phyloP scores from a whole-genome alignment of 2,113 vertebrate genomes.

The Grus americana region DNA sequence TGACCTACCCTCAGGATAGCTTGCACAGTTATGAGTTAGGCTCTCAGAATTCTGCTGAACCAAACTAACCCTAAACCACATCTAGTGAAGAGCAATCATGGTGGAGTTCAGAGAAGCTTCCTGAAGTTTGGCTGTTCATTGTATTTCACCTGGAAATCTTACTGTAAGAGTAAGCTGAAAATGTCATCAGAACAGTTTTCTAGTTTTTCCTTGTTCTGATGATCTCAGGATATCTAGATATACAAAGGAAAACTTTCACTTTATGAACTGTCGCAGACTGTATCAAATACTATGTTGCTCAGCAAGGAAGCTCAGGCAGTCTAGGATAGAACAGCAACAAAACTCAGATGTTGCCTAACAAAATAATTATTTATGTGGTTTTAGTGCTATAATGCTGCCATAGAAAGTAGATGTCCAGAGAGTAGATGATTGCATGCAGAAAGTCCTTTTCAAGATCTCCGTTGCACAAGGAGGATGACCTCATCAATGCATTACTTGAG shows the following conservation, averaged over 20 bases:
- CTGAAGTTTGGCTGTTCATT: not conserved
- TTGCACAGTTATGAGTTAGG: not conserved
- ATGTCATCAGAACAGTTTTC: not conserved
- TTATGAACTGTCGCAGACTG: not conserved
- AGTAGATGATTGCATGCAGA: not conserved
- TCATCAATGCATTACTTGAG: not conserved
- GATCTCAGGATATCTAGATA: not conserved
- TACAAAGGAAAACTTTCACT: not conserved
- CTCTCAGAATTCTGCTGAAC: not conserved
- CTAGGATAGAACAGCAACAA: not conserved
- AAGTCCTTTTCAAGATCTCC: not conserved
- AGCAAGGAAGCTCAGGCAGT: not conserved
- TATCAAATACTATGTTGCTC: not conserved
- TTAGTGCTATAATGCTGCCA: not conserved
- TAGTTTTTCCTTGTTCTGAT: not conserved
- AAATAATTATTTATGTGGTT: not conserved
- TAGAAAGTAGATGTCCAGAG: not conserved
- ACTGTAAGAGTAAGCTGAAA: not conserved
- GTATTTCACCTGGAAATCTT: not conserved
- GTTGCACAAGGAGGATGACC: not conserved
- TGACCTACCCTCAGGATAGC: not conserved
- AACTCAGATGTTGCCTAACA: not conserved
- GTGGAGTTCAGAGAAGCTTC: not conserved
- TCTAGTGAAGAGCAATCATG: not conserved
- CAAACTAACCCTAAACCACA: not conserved